phyloP scores from a whole-genome alignment of 1,140 invertebrate genomes.

The Drosophila micromelanica region DNA sequence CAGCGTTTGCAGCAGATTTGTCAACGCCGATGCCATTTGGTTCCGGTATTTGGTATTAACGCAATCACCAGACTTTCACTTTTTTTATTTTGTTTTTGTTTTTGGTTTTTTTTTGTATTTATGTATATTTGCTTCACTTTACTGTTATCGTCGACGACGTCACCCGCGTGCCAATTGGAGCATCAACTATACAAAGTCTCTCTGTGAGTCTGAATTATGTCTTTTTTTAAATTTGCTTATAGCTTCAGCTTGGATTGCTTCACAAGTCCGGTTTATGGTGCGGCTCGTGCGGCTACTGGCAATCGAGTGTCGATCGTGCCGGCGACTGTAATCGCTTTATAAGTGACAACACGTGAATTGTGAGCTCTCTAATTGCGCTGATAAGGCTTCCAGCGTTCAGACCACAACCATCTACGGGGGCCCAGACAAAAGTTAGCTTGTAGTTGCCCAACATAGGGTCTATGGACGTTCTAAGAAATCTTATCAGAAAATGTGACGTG shows the following conservation, averaged over 20 bases:
- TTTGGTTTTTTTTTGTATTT: neutral
- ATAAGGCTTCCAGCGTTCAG: slow-evolving; percentile 48
- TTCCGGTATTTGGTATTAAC: slow-evolving; percentile 27
- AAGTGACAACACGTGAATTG: slow-evolving; percentile 72
- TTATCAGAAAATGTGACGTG: slow-evolving; percentile 2
- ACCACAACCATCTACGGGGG: neutral
- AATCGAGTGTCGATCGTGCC: slow-evolving; percentile 62
- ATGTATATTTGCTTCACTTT: slow-evolving; percentile 2
- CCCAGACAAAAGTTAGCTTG: slow-evolving; percentile 16
- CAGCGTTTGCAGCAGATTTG: slow-evolving; percentile 69
- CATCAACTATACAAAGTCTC: slow-evolving; percentile 19
- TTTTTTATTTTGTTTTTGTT: too few species aligned
- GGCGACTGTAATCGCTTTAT: slow-evolving; percentile 68
- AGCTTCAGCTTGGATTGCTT: neutral
- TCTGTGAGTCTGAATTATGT: neutral
- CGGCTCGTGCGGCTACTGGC: slow-evolving; percentile 40
- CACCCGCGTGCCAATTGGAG: slow-evolving; percentile 36
- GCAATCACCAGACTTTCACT: slow-evolving; percentile 58
- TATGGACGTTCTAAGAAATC: neutral
- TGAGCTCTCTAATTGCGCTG: slow-evolving; percentile 8
- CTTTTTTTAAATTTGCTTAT: slow-evolving; percentile 38
- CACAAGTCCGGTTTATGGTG: slow-evolving; percentile 49
- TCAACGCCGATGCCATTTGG: slow-evolving; percentile 69
- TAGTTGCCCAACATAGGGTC: neutral
- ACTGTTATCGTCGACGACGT: slow-evolving; percentile 34